phyloP scores from a whole-genome alignment of 1,140 invertebrate species.

The Ridgeia piscesae region DNA sequence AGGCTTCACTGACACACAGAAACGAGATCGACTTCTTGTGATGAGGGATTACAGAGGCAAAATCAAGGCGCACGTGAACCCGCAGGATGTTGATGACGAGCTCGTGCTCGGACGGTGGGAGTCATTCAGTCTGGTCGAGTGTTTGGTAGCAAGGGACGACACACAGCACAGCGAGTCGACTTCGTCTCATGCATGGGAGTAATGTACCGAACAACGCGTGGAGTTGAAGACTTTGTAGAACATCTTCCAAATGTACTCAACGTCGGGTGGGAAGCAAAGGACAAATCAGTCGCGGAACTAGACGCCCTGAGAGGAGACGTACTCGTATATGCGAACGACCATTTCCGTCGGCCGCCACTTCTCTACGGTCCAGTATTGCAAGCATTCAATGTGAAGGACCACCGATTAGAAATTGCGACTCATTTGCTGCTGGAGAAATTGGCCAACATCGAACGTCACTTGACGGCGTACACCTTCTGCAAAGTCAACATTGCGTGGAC shows the following conservation, averaged over 20 bases:
- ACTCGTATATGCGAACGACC: background rate
- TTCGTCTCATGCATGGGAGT: background rate
- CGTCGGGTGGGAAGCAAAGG: background rate
- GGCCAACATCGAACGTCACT: background rate
- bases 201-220: background rate
- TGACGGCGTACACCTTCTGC: background rate
- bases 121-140: background rate
- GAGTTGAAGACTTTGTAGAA: background rate
- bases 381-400: background rate
- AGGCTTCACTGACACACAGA: background rate
- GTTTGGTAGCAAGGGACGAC: background rate
- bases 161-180: background rate
- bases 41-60: background rate
- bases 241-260: background rate
- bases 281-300: background rate
- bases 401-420: background rate
- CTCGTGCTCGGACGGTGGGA: background rate
- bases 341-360: background rate
- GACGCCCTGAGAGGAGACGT: background rate
- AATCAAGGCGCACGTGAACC: background rate
- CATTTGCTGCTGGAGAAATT: background rate
- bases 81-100: background rate
- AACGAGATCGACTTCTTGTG: background rate
- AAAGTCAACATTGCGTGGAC: background rate
- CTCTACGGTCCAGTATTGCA: background rate